These are phyloP conservation scores for Ctenoplectra terminalis DNA, from an alignment of 1,140 invertebrate species.

Conservation along the genomic window DNA sequence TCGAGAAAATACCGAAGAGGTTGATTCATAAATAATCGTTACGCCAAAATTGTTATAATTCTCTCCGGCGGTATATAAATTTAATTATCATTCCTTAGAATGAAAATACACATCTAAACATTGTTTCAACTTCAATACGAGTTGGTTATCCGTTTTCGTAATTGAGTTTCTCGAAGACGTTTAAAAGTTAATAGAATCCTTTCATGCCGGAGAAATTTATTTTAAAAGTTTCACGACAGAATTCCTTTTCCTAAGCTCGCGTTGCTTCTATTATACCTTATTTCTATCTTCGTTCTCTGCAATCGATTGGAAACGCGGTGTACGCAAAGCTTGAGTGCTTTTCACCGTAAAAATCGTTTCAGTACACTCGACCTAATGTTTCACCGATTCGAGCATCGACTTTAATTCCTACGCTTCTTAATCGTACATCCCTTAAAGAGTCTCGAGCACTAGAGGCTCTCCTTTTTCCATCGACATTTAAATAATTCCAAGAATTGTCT, in stretches of 20 bases:
- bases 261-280: background rate
- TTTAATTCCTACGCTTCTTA: background rate
- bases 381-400: constrained; percentile 8
- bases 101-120: too few species aligned
- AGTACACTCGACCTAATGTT: background rate
- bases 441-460: background rate
- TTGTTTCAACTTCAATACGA: too few species aligned
- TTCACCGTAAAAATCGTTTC: constrained; percentile 1
- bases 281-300: background rate
- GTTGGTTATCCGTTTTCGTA: background rate
- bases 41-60: too few species aligned
- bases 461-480: background rate
- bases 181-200: too few species aligned
- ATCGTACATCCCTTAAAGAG: background rate
- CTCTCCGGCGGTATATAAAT: too few species aligned
- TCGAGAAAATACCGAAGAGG: too few species aligned
- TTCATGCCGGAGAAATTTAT: background rate
- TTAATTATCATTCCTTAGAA: too few species aligned
- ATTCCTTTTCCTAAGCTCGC: background rate
- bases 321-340: background rate
- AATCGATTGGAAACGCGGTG: background rate
- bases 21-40: too few species aligned
- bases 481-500: background rate
- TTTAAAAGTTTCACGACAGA: background rate
- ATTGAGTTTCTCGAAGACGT: too few species aligned